Conservation (phyloP, 2,797 vertebrate species). For the Orestias chungarensis region DNA sequence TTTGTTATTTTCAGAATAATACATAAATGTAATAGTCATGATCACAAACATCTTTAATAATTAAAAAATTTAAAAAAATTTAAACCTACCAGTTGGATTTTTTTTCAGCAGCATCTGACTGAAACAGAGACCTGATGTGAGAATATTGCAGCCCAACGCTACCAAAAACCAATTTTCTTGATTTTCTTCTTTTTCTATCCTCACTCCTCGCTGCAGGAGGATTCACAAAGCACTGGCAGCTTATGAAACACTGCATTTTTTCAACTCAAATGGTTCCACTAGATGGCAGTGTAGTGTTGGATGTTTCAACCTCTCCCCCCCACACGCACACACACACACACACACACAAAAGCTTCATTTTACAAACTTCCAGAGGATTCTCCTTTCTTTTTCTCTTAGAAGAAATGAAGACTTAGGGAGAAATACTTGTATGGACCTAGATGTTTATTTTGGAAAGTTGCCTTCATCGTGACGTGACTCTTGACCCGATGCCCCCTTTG, state of each 20-base stretch:
- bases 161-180: slow-evolving; percentile 58
- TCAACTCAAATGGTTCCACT: slow-evolving; percentile 60
- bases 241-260: slow-evolving; percentile 23
- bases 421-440: slow-evolving; percentile 20
- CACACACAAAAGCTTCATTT: slow-evolving; percentile 29
- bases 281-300: slow-evolving; percentile 77
- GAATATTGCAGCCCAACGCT: slow-evolving; percentile 34
- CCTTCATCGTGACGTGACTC: slow-evolving; percentile 40
- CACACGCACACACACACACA: not conserved
- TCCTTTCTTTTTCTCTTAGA: not conserved
- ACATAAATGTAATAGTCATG: not conserved
- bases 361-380: slow-evolving; percentile 42
- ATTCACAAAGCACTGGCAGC: slow-evolving; percentile 34
- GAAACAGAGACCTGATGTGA: slow-evolving; percentile 22
- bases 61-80: not conserved
- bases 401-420: slow-evolving; percentile 3
- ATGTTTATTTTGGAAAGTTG: slow-evolving; percentile 59
- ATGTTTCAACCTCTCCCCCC: slow-evolving; percentile 23
- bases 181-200: slow-evolving; percentile 65
- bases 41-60: slow-evolving; percentile 10
- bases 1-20: not conserved
- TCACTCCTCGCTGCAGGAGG: slow-evolving; percentile 53
- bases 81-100: not conserved
- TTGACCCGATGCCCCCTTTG: slow-evolving; percentile 57
- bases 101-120: slow-evolving; percentile 7